Evolutionary conservation across 2,797 vertebrate genomes (phyloP), one percentile per base, ranked within the genome.

Genomic region (Gobionotothen gibberifrons): DNA sequence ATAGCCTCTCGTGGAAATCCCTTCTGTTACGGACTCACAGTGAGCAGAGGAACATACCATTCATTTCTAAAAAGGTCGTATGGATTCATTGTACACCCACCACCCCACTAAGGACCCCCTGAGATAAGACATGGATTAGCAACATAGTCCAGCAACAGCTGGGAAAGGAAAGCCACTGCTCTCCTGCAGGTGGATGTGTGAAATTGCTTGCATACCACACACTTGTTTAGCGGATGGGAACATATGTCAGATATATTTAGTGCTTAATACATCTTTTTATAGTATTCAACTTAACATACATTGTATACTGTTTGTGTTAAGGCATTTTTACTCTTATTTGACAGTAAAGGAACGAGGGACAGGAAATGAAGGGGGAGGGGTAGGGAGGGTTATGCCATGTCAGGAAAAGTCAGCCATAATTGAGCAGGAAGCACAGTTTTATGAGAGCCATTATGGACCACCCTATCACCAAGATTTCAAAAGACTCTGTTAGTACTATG

Each of bases 121-220:
- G 60, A 84, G 66, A 81, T 72, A 55, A 65, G 52, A 78, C 19
- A 11, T 49, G 69, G 81, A 86, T 85, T 57, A 60, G 46, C 61
- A n/a, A 22, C 80, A 78, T 54, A 74, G 61, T 82, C 86, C 13
- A 59, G 53, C 39, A 55, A 76, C 89, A 88, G 78, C 87, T 90
- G 85, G 70, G 17, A 75, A 3, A 59, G 49, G 43, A 61, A 76
- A 13, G 4, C 5, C 10, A 0, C 36, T 26, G 68, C 40, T 74
- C 36, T 39, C 12, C 64, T 82, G 67, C 77, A 85, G 83, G 84
- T 90, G 80, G 62, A 76, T 48, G 42, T 79, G 74, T 73, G 54
- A 84, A 81, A 78, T 71, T 19, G 7, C 51, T 66, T 22, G 17
- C 72, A 74, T 65, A 61, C 22, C 12, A 39, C 36, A 55, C 36